phyloP scores from a whole-genome alignment of 2,797 vertebrate species.

The Centroberyx gerrardi region DNA sequence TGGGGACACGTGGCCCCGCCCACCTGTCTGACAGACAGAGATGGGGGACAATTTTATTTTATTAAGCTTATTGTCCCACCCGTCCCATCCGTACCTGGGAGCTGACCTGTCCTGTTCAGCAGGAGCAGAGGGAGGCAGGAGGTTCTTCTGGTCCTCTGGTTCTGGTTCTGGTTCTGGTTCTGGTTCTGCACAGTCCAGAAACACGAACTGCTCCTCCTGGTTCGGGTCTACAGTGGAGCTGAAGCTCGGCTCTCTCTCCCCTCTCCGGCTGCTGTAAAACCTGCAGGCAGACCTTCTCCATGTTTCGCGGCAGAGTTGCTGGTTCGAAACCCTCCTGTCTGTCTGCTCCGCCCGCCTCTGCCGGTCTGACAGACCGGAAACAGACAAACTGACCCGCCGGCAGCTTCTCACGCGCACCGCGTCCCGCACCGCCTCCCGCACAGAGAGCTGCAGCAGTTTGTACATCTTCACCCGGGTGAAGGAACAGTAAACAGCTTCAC shows the following conservation, averaged over 20 bases:
- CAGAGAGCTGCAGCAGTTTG: constrained; percentile 41
- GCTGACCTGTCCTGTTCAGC: too few relatives aligned
- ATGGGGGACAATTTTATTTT: too few relatives aligned
- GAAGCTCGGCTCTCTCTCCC: constrained; percentile 10
- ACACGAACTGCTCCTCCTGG: constrained; percentile 81
- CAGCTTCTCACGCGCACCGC: neutral
- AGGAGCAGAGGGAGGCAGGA: neutral
- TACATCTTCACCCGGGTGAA: constrained; percentile 47
- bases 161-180: neutral
- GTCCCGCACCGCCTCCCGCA: constrained; percentile 35
- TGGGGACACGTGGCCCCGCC: too few relatives aligned
- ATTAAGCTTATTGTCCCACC: too few relatives aligned
- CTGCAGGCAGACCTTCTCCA: neutral
- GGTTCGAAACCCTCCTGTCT: neutral
- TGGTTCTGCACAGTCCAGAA: constrained; percentile 70
- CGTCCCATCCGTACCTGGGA: too few relatives aligned
- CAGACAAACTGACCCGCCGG: constrained; percentile 5
- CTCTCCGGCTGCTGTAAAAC: constrained; percentile 42
- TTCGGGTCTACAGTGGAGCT: constrained; percentile 75
- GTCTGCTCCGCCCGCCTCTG: too few relatives aligned
- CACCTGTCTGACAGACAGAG: too few relatives aligned
- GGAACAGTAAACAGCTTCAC: constrained; percentile 15
- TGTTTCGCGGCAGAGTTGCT: constrained; percentile 6
- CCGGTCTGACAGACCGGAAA: too few relatives aligned
- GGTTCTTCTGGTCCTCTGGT: neutral